Base-by-base conservation (phyloP, 2,888 invertebrate genomes). In the Rosalia funebris region DNA sequence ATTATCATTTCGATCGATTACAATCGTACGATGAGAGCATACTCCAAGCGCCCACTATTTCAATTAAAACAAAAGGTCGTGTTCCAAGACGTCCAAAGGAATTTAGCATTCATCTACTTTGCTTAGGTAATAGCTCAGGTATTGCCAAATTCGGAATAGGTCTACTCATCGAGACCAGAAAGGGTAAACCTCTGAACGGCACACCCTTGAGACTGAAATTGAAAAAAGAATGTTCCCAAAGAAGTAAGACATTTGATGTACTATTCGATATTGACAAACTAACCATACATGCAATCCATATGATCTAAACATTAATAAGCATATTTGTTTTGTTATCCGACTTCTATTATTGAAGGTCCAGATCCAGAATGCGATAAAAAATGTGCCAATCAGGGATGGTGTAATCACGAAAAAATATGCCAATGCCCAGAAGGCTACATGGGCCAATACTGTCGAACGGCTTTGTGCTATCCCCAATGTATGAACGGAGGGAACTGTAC, bases 401-500 rank as follows among this genome's bases (percentile, higher is more conserved):
- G 93, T 79, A 92, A 92, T 80, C 87, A 88, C 71, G 90, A 92
- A 72, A 91, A 91, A 79, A 91, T 92, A 62, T 93, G 93, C 79
- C 92, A 93, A 73, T 95, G 95, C 80, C 91, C 91, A 19, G 92
- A 93, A 76, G 95, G 95, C 4, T 95, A 95, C 77, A 91, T 95
- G 88, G 95, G 96, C 1, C 93, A 91, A 73, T 91, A 93, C 78
- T 95, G 95, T 73, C 88, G 91, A 76, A 93, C 92, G 65, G 95
- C 95, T 31, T 85, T 95, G 34, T 95, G 95, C 77, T 95, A 94
- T 83, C 95, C 95, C 20, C 92, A 92, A 76, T 96, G 96, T 77
- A 90, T 95, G 89, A 95, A 95, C 81, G 94, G 94, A 3, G 95
- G 95, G 5, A 93, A 91, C 77, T 96, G 95, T 79, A 93, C 93